phyloP scores from a whole-genome alignment of 2,797 vertebrate genomes.

The Myoxocephalus aenaeus region DNA sequence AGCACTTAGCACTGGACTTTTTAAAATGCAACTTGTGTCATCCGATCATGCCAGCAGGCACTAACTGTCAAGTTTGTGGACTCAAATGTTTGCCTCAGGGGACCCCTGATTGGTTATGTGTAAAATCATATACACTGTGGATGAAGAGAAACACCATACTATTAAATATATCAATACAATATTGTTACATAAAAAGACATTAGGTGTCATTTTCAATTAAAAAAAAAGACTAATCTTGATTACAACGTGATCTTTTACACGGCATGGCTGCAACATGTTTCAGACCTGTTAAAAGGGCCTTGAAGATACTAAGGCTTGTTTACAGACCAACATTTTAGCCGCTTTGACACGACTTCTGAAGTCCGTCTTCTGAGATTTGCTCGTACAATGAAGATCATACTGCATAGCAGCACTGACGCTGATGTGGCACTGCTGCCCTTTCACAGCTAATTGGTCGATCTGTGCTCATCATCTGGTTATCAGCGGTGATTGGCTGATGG shows the following conservation, averaged over 20 bases:
- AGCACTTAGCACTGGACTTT: background rate
- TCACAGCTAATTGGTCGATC: slow-evolving; percentile 78
- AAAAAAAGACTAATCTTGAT: background rate
- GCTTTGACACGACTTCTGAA: slow-evolving; percentile 51
- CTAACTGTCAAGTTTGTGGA: too few relatives aligned
- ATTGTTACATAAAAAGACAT: background rate
- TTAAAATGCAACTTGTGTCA: too few relatives aligned
- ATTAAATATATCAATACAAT: background rate
- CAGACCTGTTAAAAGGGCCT: slow-evolving; percentile 18
- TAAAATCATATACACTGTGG: background rate
- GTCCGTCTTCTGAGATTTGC: slow-evolving; percentile 63
- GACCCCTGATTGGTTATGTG: background rate
- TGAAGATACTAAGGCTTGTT: slow-evolving; percentile 22
- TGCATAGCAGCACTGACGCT: slow-evolving; percentile 65
- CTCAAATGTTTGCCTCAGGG: background rate
- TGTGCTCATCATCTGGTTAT: slow-evolving; percentile 82
- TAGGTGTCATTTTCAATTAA: background rate
- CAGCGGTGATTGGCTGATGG: slow-evolving; percentile 82
- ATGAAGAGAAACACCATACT: background rate
- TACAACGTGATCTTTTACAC: background rate
- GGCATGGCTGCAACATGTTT: slow-evolving; percentile 6
- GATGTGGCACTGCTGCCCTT: slow-evolving; percentile 75
- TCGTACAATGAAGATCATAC: slow-evolving; percentile 68
- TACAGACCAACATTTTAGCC: slow-evolving; percentile 40
- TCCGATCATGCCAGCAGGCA: too few relatives aligned